Percentiles rank a stretch among this genome's conserved stretches.
phyloP scores from a whole-genome alignment of 2,888 invertebrate genomes.

The Eupithecia exiguata region DNA sequence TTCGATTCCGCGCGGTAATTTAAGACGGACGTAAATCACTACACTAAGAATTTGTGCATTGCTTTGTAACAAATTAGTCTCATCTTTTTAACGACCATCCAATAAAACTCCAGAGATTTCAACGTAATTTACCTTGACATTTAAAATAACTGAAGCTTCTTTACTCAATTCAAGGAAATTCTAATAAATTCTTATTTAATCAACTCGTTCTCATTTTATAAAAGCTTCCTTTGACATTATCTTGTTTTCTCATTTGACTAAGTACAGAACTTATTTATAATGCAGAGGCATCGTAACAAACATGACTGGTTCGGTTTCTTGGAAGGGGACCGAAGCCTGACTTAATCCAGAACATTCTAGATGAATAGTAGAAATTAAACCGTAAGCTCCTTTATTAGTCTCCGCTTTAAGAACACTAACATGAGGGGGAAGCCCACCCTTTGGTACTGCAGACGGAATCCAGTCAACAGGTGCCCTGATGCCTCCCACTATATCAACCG shows the following conservation, averaged over 20 bases:
- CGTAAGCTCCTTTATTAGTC: slow-evolving; percentile 58
- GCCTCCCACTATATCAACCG: slow-evolving; percentile 37
- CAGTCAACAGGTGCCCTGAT: slow-evolving; percentile 64
- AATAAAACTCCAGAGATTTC: not conserved
- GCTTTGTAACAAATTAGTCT: too few species aligned
- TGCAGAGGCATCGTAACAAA: slow-evolving; percentile 15
- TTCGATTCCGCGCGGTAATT: too few species aligned
- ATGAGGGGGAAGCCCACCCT: not conserved
- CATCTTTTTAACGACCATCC: not conserved
- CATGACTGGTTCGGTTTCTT: slow-evolving; percentile 11
- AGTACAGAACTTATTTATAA: slow-evolving; percentile 18
- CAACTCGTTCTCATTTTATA: slow-evolving; percentile 16
- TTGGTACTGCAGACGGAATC: slow-evolving; percentile 20
- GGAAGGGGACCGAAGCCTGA: not conserved
- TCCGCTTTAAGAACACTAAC: slow-evolving; percentile 45
- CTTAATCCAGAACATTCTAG: not conserved
- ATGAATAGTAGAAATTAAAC: slow-evolving; percentile 28
- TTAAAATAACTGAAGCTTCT: not conserved
- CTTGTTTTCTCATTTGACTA: slow-evolving; percentile 22
- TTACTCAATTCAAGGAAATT: not conserved
- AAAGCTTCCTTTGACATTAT: slow-evolving; percentile 12
- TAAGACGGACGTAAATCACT: too few species aligned
- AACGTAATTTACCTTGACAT: not conserved
- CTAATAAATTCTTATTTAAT: slow-evolving; percentile 1
- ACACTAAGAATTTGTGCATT: too few species aligned